Base-by-base conservation (phyloP, 2,888 invertebrate species). In the Helleia helle region DNA sequence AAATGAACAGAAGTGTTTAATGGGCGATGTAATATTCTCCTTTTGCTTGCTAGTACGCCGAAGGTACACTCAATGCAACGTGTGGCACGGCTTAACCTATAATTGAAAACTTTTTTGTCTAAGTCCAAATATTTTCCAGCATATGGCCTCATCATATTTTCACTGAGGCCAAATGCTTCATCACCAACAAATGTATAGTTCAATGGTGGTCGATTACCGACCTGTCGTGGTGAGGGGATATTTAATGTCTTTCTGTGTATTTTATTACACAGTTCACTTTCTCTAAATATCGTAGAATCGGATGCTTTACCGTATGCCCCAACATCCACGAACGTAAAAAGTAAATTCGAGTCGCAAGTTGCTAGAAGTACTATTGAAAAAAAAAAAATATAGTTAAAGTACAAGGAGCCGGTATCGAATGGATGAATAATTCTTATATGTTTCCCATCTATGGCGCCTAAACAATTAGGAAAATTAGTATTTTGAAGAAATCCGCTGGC, bases 321-420 rank as follows among this genome's bases (percentile, higher is more conserved):
- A 43, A 53, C 43, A 48, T 53, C 54, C 43, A 52, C 49, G 47
- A 50, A 52, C 36, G 47, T 51, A 42, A 55, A 55, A 48, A 48
- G 47, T 37, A 40, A 55, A 49, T 52, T 50, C 36, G 50, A 48
- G 48, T 53, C 51, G 36, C 49, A 49, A 38, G 15, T 47, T 43
- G 49, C 47, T 40, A 51, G 43, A 45, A 51, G 45, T 47, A 51
- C 44, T 41, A 49, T 46, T 31, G 48, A 51, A 49, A 48, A 49
- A 44, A 31, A 40, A 15, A 30, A 38, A 36, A 44, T 49, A 44
- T 48, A 48, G 44, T 48, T 48, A 44, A 42, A 52, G 43, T 52
- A 51, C 42, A 48, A 49, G 46, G 51, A 49, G 27, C 48, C 50
- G 40, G 43, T 40, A 42, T 46, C 37, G 36, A 36, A 38, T 42